These are phyloP conservation scores for Pycnomerus fuliginosus DNA, from an alignment of 2,888 invertebrate species.

Conservation along the genomic window DNA sequence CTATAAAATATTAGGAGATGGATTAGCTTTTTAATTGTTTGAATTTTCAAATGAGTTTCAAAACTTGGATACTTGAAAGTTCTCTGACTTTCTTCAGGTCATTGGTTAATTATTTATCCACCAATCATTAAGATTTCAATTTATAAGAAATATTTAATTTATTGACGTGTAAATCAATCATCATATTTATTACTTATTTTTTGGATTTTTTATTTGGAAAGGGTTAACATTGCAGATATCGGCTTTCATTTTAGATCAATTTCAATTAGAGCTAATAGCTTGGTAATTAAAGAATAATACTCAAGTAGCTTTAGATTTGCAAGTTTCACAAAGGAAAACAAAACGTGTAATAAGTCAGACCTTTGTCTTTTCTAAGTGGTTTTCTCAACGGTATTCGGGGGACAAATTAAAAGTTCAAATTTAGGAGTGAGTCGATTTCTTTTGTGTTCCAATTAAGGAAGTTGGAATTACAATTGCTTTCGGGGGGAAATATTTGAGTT, in stretches of 20 bases:
- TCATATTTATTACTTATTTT: too few relatives aligned
- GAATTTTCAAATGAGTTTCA: slow-evolving; percentile 4
- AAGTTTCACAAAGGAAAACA: slow-evolving; percentile 23
- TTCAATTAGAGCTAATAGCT: slow-evolving; percentile 33
- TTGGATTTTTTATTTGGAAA: too few relatives aligned
- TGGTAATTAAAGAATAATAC: slow-evolving; percentile 25
- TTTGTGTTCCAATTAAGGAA: slow-evolving; percentile 11
- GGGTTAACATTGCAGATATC: slow-evolving; percentile 20
- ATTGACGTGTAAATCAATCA: too few relatives aligned
- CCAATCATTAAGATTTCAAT: too few relatives aligned
- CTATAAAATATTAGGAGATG: slow-evolving; percentile 10
- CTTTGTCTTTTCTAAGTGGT: slow-evolving; percentile 25
- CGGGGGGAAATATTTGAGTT: slow-evolving; percentile 1
- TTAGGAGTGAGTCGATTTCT: slow-evolving; percentile 13
- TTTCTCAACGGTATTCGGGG: slow-evolving; percentile 7
- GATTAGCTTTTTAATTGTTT: slow-evolving; percentile 16
- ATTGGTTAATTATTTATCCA: too few relatives aligned
- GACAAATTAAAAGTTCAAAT: slow-evolving; percentile 23
- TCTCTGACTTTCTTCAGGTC: too few relatives aligned
- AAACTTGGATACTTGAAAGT: too few relatives aligned
- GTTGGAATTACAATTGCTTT: slow-evolving; percentile 9
- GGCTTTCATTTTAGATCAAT: slow-evolving; percentile 32
- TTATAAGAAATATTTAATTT: too few relatives aligned
- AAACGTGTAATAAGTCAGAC: slow-evolving; percentile 22
- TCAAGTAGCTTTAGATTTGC: slow-evolving; percentile 12